A percentile compares a stretch with the other conserved stretches of the same genome.
These are phyloP conservation scores for Thera britannica DNA, from an alignment of 2,888 invertebrate species.

Conservation along the genomic window DNA sequence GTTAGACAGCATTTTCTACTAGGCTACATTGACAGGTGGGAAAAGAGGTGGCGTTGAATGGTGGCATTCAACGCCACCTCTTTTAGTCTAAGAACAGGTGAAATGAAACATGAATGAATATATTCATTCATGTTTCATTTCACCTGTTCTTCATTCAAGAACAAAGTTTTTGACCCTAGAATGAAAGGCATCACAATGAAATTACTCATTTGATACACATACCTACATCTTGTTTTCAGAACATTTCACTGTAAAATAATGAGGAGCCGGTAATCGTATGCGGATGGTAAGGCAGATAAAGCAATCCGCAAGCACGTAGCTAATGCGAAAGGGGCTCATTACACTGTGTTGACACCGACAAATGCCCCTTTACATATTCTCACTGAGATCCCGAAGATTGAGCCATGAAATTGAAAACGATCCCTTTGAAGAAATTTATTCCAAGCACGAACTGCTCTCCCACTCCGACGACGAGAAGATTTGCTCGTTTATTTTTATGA, in stretches of 20 bases:
- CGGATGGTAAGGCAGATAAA: constrained; percentile 45
- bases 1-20: too few species aligned
- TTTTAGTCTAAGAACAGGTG: too few species aligned
- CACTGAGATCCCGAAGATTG: constrained; percentile 82
- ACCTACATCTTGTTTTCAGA: neutral
- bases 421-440: constrained; percentile 84
- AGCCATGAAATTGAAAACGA: constrained; percentile 85
- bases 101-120: too few species aligned
- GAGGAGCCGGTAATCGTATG: constrained; percentile 24
- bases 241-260: neutral
- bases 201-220: too few species aligned
- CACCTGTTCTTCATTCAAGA: too few species aligned
- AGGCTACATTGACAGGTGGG: too few species aligned
- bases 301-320: constrained; percentile 68
- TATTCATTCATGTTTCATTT: too few species aligned
- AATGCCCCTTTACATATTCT: constrained; percentile 84
- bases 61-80: too few species aligned
- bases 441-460: constrained; percentile 81
- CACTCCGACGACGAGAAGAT: constrained; percentile 79
- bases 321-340: constrained; percentile 79
- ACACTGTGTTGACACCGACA: constrained; percentile 83
- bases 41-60: too few species aligned
- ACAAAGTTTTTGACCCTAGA: too few species aligned
- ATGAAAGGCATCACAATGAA: too few species aligned
- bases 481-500: constrained; percentile 84